Percentiles rank a stretch among this genome's conserved stretches.
Evolutionary conservation across 2,888 invertebrate species (phyloP).

Genomic region (Parapristionchus giblindavisi): DNA sequence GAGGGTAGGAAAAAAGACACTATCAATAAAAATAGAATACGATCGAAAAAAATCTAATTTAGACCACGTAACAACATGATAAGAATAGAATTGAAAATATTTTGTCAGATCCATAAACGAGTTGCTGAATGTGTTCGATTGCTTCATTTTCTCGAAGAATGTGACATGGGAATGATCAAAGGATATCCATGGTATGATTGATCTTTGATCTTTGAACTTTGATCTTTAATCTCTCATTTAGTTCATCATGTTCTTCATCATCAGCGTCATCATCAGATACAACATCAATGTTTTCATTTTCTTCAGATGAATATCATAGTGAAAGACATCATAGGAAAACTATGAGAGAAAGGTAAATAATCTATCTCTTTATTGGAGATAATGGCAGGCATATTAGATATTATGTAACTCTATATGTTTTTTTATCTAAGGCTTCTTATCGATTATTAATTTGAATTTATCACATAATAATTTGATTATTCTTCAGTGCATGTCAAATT

Average conservation of each 20-base stretch:
- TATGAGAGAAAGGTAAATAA: too few species aligned
- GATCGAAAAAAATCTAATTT: too few species aligned
- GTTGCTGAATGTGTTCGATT: conserved; percentile 70
- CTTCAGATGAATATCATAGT: background rate
- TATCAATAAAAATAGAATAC: too few species aligned
- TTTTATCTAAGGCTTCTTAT: background rate
- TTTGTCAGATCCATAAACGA: conserved; percentile 69
- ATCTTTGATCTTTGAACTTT: background rate
- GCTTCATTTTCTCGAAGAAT: conserved; percentile 69
- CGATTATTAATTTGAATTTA: background rate
- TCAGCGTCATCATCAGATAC: conserved; percentile 26
- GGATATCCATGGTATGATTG: conserved; percentile 9
- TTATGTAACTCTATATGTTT: background rate
- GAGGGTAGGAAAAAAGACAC: too few species aligned
- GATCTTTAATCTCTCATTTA: background rate
- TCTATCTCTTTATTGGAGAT: too few species aligned
- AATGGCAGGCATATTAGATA: too few species aligned
- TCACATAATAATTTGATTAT: background rate
- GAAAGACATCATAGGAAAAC: too few species aligned
- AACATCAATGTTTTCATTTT: conserved; percentile 25
- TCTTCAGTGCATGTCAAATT: background rate
- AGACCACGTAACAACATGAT: too few species aligned
- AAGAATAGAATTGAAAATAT: background rate
- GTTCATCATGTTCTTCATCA: conserved; percentile 10
- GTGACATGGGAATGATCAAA: conserved; percentile 68